Conservation (phyloP, 2,113 vertebrate genomes). For the Indicator indicator region DNA sequence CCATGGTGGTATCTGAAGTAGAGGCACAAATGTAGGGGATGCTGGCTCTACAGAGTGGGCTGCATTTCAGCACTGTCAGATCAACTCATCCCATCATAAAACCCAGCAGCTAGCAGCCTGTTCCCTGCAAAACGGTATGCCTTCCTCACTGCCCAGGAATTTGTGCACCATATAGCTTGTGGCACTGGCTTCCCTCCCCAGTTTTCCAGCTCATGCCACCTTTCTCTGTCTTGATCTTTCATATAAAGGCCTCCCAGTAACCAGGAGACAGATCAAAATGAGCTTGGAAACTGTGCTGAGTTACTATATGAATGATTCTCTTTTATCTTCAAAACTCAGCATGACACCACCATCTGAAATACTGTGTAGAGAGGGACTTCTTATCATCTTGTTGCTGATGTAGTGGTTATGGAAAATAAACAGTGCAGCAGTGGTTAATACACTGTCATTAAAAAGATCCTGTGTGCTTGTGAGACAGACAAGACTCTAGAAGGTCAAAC, state of each 20-base stretch:
- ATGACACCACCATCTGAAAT: not conserved
- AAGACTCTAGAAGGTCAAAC: not conserved
- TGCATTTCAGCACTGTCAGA: rapidly evolving
- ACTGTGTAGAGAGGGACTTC: not conserved
- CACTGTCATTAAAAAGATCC: not conserved
- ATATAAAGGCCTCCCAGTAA: not conserved
- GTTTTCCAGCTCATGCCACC: not conserved
- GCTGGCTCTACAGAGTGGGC: not conserved
- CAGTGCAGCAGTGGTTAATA: not conserved
- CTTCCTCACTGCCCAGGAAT: not conserved
- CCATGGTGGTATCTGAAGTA: not conserved
- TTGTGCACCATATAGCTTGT: not conserved
- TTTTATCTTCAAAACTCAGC: not conserved
- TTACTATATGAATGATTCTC: not conserved
- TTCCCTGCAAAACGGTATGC: not conserved
- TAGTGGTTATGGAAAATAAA: not conserved
- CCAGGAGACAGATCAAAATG: rapidly evolving
- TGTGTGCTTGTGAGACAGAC: not conserved
- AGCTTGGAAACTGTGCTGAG: not conserved
- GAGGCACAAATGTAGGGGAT: rapidly evolving
- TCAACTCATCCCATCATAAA: not conserved
- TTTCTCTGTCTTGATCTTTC: not conserved
- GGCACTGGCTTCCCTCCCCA: not conserved
- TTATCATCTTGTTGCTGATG: not conserved
- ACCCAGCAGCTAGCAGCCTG: not conserved